Evolutionary conservation across 2,113 vertebrate species (phyloP), one percentile per base, ranked within the genome.

Genomic region (Syngnathus scovelli): DNA sequence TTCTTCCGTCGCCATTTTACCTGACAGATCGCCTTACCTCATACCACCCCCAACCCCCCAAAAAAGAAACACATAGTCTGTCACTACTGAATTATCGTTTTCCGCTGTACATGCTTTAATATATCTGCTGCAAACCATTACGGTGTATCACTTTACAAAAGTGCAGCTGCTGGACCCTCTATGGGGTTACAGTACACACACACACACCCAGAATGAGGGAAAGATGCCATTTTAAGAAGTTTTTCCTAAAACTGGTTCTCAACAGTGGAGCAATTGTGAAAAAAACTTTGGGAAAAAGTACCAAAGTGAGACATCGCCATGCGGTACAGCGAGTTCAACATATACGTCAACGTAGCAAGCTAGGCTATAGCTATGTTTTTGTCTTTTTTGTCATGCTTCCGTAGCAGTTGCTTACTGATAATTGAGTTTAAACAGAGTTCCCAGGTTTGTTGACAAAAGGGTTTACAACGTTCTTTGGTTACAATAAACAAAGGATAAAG

Each of bases 41-140:
- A 77, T 71, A 66, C 85, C 83, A 80, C 10, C 13, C 82, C 79
- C 74, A 12, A 13, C 44, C 44, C 44, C 4, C 16, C 6, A 5
- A 60, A 19, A 60, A 75, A 85, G 83, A 85, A 83, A 78, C 80
- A 79, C 79, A 78, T 79, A 80, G 86, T n/a, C n/a, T 85, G 80
- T 87, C 85, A 84, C 81, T 76, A 69, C 78, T 85, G 88, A 87
- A 87, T 90, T 86, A 86, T 86, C 78, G 81, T 74, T 87, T 90
- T 85, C 83, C 79, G 76, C 78, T 82, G 82, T 84, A 85, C 80
- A 89, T 79, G 82, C 81, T 81, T 67, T 58, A 69, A 80, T 80
- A 74, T 84, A 86, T 85, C 82, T 89, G 83, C 87, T 81, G 81
- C 80, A 69, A 62, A 74, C 80, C 85, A 85, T 88, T 87, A 85